Evolutionary conservation across 2,888 invertebrate species (phyloP), one percentile per base, ranked within the genome.

Genomic region (Antheraea assamensis): DNA sequence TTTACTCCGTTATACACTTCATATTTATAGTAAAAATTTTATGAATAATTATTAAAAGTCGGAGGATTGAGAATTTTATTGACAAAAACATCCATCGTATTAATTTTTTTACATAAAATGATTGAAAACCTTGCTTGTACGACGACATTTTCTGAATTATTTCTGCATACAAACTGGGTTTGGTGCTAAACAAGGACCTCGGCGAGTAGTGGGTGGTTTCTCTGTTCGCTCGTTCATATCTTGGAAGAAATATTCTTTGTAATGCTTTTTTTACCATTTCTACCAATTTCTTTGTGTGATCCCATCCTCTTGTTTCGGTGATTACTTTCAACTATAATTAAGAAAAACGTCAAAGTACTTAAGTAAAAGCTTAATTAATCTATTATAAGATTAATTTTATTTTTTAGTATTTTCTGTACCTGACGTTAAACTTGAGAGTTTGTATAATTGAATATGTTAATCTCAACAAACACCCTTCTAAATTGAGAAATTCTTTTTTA

Each of bases 291-390:
- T 90, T 92, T 0, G 96, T 96, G 86, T 99, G 98, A 0, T 96
- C 96, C 93, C 96, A 96, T 84, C 98, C 98, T 83, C 97, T 95
- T 0, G 98, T 98, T 92, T 99, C 99, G 79, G 97, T 97, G 30
- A 98, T 96, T 15, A 98, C 96, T 92, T 97, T 97, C 3, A 98
- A 96, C 97, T 97, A 90, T 21, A 89, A 88, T 24, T 79, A 74
- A 71, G 30, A 58, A 49, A 72, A 27, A 47, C n/a, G n/a, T n/a
- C n/a, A n/a, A n/a, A n/a, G n/a, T n/a, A 27, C 21, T 58, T 58
- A 58, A 21, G 10, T 21, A 21, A 19, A 2, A 58, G n/a, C 24
- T 21, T n/a, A n/a, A 58, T n/a, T n/a, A n/a, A n/a, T n/a, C n/a
- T n/a, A n/a, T n/a, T n/a, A n/a, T n/a, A n/a, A n/a, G n/a, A n/a